Conservation (phyloP, 2,888 invertebrate genomes). For the Caradrina kadenii region DNA sequence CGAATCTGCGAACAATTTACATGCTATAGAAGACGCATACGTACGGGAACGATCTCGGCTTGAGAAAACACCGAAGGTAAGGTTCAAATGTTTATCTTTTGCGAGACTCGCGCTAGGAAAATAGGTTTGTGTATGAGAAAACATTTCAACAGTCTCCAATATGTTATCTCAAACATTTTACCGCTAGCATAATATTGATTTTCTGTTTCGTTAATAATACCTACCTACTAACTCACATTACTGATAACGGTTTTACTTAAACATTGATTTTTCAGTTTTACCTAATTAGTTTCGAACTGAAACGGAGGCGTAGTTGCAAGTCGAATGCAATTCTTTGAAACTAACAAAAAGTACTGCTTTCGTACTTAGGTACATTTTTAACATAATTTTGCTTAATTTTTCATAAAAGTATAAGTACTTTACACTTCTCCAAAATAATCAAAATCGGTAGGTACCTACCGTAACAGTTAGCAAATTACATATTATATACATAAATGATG, state of each 20-base stretch:
- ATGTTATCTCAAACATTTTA: neutral
- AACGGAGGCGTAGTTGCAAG: neutral
- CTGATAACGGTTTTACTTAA: neutral
- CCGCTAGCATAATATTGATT: neutral
- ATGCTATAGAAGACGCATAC: conserved; percentile 26
- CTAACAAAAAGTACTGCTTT: too few relatives aligned
- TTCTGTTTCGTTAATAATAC: neutral
- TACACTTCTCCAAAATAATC: too few relatives aligned
- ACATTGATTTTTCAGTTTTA: neutral
- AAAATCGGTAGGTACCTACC: neutral
- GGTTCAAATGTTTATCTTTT: conserved; percentile 41
- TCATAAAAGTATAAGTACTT: too few relatives aligned
- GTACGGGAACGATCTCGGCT: neutral
- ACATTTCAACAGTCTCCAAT: conserved; percentile 11
- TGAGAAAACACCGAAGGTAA: conserved; percentile 19
- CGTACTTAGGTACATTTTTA: too few relatives aligned
- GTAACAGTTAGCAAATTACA: neutral
- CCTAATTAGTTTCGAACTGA: neutral
- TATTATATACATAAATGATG: too few relatives aligned
- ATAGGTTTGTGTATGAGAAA: conserved; percentile 17
- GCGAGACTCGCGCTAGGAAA: neutral
- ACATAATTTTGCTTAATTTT: too few relatives aligned
- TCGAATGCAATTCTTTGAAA: too few relatives aligned
- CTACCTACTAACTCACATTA: neutral
- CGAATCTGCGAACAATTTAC: conserved; percentile 47